Percentiles rank a stretch among this genome's conserved stretches.
Evolutionary conservation across 2,888 invertebrate genomes (phyloP).

Genomic region (Pristionchus arcanus): DNA sequence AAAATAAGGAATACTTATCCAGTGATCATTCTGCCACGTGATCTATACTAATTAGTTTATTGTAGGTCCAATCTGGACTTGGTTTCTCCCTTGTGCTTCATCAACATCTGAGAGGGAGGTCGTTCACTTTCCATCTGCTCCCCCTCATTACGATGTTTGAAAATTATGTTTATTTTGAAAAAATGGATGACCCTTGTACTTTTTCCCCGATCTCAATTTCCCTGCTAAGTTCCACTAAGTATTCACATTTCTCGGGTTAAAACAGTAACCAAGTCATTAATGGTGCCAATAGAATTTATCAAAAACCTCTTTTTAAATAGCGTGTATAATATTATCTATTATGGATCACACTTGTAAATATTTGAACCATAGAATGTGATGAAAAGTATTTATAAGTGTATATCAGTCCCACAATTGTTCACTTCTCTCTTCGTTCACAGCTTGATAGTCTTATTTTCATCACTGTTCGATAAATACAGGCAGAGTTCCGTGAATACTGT

Average conservation of each 20-base stretch:
- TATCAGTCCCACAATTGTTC: not conserved
- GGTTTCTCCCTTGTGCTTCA: conserved; percentile 47
- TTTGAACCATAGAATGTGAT: conserved; percentile 29
- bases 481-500: conserved; percentile 36
- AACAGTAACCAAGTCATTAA: not conserved
- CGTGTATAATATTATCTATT: not conserved
- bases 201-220: conserved; percentile 3
- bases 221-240: not conserved
- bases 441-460: conserved; percentile 42
- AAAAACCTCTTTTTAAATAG: not conserved
- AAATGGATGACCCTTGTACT: not conserved
- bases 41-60: not conserved
- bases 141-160: conserved; percentile 52
- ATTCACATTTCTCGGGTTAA: not conserved
- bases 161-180: not conserved
- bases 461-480: conserved; percentile 35
- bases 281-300: not conserved
- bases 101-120: conserved; percentile 51
- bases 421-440: conserved; percentile 3
- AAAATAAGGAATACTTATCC: no score
- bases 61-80: conserved; percentile 52
- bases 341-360: not conserved
- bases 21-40: not conserved
- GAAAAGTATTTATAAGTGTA: conserved; percentile 13
- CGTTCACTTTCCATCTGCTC: conserved; percentile 34